Evolutionary conservation across 2,888 invertebrate species (phyloP), one percentile per base, ranked within the genome.

Genomic region (Lithosia quadra): DNA sequence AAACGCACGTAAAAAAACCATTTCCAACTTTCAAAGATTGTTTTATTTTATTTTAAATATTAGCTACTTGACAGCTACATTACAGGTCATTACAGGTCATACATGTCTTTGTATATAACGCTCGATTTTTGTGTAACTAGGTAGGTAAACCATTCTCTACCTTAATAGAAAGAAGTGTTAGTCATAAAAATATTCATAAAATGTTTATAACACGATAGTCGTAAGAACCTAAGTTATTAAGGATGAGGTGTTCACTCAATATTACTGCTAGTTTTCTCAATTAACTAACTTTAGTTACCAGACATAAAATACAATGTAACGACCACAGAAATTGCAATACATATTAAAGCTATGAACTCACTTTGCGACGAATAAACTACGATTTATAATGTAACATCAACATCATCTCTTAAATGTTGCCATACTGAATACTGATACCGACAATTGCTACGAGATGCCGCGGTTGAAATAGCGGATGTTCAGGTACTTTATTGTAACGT

Each of bases 251-350:
- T 24, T 24, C 5, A 39, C 22, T 18, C 18, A 24, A 39, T 60
- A 39, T 39, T 39, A 39, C 24, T 60, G 10, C 8, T 39, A 1
- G 24, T 39, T 22, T 39, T 60, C 36, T 36, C 60, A 39, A 9
- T 60, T 15, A 15, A 39, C 36, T 60, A 60, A 39, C 22, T 18
- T 18, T 60, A 22, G n/a, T 36, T 60, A 2, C 21, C 5, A 36
- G 36, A n/a, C 36, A 22, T 60, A 24, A 39, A 60, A 60, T 36
- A 22, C 18, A n/a, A n/a, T n/a, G 60, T 60, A 39, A 39, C 24
- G 60, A 24, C 22, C 24, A 24, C 4, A 39, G 18, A 60, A 60
- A 18, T 24, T 60, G 39, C 39, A 60, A 60, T 10, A 9, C 24
- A 24, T 24, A n/a, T 8, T 60, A 15, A 60, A 39, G 39, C 60